Base-by-base conservation (phyloP, 1,140 invertebrate species). In the Neodiprion virginianus region DNA sequence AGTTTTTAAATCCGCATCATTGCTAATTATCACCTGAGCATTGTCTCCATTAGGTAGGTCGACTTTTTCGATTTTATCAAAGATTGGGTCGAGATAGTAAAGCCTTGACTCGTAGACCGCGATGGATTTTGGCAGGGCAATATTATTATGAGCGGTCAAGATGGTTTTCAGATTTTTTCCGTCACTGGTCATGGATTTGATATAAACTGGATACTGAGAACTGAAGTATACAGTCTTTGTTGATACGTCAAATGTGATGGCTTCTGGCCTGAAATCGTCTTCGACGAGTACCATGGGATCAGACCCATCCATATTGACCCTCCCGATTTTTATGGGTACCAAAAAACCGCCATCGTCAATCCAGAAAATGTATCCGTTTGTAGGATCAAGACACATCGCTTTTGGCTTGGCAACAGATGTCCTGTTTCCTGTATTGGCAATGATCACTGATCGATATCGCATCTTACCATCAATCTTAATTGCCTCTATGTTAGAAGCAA, bases 301-400 rank as follows among this genome's bases (percentile, higher is more conserved):
- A 0, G 91, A 91, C 0, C 98, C 98, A 83, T 98, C 97, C 97
- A 99, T 98, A 80, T 97, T 95, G 0, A 96, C 96, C 79, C 93
- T 92, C 0, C 93, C 97, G 40, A 99, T 94, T 87, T 99, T 99
- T 1, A 94, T 90, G 0, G 95, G 94, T 0, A 99, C 95, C 10
- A 96, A 96, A 76, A 91, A 94, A 14, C 96, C 96, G 8, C 98
- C 98, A 78, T 96, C 95, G 84, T 99, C 98, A 3, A 98, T 92
- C 98, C 98, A 99, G 88, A 97, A 83, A 1, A 90, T 90, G 85
- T 89, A 95, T 89, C 97, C 98, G 80, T 96, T 94, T 4, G 92
- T 91, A 0, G 98, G 97, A 90, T 99, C 97, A 1, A 99, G 88
- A 74, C 93, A 96, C 69, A 99, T 93, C 0, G 95, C 92, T 79